phyloP scores from a whole-genome alignment of 1,140 invertebrate genomes.

The Calycopis cecrops region DNA sequence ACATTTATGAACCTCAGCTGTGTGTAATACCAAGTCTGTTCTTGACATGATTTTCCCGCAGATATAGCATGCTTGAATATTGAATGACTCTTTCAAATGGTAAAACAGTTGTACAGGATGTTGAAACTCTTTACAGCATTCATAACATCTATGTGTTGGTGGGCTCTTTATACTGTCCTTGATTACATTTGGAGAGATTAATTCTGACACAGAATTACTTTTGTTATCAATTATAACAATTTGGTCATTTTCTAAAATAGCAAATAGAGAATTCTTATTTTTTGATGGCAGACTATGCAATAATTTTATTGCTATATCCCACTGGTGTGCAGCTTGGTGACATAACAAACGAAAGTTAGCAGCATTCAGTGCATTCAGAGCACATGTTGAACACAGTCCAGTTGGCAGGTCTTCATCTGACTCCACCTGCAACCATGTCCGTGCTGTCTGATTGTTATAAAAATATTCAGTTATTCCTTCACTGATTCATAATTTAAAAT shows the following conservation, averaged over 20 bases:
- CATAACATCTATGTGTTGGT: slow-evolving; percentile 34
- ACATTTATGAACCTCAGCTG: slow-evolving; percentile 32
- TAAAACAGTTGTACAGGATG: slow-evolving; percentile 39
- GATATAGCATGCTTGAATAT: slow-evolving; percentile 47
- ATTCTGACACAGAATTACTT: background rate
- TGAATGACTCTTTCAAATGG: slow-evolving; percentile 50
- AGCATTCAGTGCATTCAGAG: slow-evolving; percentile 34
- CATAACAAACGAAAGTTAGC: slow-evolving; percentile 44
- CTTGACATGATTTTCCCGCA: slow-evolving; percentile 47
- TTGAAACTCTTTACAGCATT: slow-evolving; percentile 44
- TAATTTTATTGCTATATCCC: slow-evolving; percentile 36
- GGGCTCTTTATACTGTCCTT: slow-evolving; percentile 2
- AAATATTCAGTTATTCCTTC: no score
- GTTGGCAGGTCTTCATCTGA: slow-evolving; percentile 41
- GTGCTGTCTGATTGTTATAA: background rate
- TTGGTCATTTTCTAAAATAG: slow-evolving; percentile 32
- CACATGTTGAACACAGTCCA: slow-evolving; percentile 45
- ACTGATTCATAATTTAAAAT: no score
- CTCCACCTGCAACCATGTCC: slow-evolving; percentile 47
- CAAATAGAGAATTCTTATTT: slow-evolving; percentile 27
- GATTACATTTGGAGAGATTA: background rate
- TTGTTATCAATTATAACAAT: slow-evolving; percentile 30
- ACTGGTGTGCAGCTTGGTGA: slow-evolving; percentile 34
- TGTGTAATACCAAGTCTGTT: slow-evolving; percentile 40
- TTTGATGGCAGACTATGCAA: slow-evolving; percentile 31